Percentiles rank a stretch among this genome's conserved stretches.
Evolutionary conservation across 2,797 vertebrate genomes (phyloP).

Genomic region (Malurus leucopterus): DNA sequence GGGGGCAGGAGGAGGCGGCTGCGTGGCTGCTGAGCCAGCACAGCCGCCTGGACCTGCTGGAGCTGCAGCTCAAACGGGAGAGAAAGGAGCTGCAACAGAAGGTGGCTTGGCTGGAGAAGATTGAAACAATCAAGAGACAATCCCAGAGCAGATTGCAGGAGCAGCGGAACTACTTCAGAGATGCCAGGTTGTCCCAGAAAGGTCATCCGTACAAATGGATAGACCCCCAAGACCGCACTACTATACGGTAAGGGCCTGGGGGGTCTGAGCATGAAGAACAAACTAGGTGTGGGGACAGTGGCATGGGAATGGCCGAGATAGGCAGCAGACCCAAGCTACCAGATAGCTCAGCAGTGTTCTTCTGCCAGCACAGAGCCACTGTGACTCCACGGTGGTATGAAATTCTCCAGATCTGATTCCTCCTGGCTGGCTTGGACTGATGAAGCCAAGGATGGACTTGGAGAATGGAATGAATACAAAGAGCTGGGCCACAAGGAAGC

Average conservation of each 20-base stretch:
- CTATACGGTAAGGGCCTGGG: background rate
- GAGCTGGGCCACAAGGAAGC: background rate
- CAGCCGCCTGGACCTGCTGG: slow-evolving; percentile 25
- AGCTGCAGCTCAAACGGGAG: background rate
- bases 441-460: background rate
- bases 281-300: background rate
- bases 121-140: background rate
- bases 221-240: background rate
- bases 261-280: background rate
- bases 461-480: background rate
- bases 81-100: slow-evolving; percentile 3
- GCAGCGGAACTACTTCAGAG: background rate
- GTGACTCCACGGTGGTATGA: background rate
- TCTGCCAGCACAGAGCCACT: background rate
- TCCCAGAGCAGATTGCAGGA: background rate
- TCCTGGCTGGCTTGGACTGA: background rate
- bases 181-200: background rate
- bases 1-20: background rate
- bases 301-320: background rate
- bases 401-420: background rate
- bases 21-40: background rate
- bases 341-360: background rate
- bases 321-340: background rate
- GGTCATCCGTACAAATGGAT: background rate
- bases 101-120: background rate